Percentiles rank a stretch among this genome's conserved stretches.
Conservation (phyloP, 2,797 vertebrate species). For the Champsocephalus gunnari region DNA sequence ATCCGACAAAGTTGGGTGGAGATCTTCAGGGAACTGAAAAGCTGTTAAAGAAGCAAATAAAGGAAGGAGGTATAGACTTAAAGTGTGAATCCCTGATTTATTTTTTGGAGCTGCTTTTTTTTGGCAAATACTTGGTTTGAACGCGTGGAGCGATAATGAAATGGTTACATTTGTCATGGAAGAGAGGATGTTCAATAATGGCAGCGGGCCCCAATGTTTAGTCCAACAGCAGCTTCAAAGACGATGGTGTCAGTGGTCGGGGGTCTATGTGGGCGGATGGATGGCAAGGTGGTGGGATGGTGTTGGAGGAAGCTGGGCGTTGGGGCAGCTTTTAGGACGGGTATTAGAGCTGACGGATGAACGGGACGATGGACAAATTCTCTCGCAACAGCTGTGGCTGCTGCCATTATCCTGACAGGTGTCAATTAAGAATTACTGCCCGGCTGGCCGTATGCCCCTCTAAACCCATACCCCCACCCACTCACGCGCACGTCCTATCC, state of each 20-base stretch:
- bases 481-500: conserved; percentile 80
- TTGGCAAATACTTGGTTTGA: conserved; percentile 26
- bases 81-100: conserved; percentile 1
- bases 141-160: not conserved
- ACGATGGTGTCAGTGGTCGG: conserved; percentile 23
- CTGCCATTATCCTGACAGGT: conserved; percentile 98
- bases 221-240: conserved; percentile 39
- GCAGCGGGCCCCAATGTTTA: conserved; percentile 14
- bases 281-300: conserved; percentile 77
- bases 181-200: not conserved
- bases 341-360: conserved; percentile 99
- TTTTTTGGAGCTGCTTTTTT: conserved; percentile 27
- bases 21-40: conserved; percentile 37
- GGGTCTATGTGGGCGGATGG: conserved; percentile 36
- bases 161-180: not conserved
- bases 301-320: not conserved
- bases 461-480: conserved; percentile 61
- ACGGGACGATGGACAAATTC: conserved; percentile 95
- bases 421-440: conserved; percentile 99
- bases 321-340: conserved; percentile 89
- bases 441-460: conserved; percentile 80
- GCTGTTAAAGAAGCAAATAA: conserved; percentile 43
- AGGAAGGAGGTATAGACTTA: conserved; percentile 8
- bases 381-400: conserved; percentile 96
- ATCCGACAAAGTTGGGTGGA: conserved; percentile 46